phyloP scores from a whole-genome alignment of 2,797 vertebrate species.

The Tenualosa ilisha region DNA sequence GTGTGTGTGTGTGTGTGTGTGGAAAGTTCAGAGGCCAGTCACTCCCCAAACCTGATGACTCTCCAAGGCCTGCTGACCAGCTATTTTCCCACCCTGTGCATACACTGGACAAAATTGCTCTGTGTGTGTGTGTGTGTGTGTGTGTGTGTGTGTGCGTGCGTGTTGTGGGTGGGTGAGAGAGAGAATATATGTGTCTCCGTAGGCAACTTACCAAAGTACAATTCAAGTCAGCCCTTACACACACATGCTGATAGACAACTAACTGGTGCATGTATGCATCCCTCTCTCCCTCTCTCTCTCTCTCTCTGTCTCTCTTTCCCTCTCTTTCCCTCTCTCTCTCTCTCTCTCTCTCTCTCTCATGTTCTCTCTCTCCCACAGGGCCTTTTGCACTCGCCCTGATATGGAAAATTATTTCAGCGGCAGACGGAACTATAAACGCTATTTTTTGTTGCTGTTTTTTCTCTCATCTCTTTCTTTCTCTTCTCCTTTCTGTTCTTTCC shows the following conservation, averaged over 20 bases:
- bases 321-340: not conserved
- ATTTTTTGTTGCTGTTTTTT: conserved; percentile 55
- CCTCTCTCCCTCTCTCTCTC: not conserved
- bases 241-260: not conserved
- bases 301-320: conserved; percentile 62
- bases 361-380: conserved; percentile 71
- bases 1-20: no score
- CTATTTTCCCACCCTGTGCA: conserved; percentile 20
- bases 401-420: conserved; percentile 76
- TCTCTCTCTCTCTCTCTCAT: conserved; percentile 48
- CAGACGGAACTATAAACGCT: conserved; percentile 71
- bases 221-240: conserved; percentile 14
- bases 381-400: conserved; percentile 64
- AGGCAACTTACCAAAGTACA: conserved; percentile 1
- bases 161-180: not conserved
- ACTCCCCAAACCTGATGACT: conserved; percentile 9
- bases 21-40: conserved; percentile 3
- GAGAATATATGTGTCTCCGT: not conserved
- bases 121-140: conserved; percentile 24
- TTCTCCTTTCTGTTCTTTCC: conserved; percentile 47
- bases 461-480: conserved; percentile 33
- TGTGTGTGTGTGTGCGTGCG: not conserved
- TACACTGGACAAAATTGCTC: not conserved
- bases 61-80: not conserved
- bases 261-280: not conserved